Base-by-base conservation (phyloP, 2,888 invertebrate genomes). In the Dioctria linearis region DNA sequence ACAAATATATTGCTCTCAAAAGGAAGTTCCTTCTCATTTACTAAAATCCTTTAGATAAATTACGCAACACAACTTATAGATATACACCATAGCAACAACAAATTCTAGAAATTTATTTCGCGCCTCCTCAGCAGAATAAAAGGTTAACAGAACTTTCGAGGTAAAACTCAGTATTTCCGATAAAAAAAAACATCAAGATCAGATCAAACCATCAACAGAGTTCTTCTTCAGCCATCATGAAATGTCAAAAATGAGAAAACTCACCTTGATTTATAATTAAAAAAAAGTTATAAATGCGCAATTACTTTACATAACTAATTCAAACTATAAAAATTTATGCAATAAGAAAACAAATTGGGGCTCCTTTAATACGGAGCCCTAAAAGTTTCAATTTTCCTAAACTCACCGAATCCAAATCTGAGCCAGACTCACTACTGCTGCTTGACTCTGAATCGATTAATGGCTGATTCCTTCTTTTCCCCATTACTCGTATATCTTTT, bases 391-490 rank as follows among this genome's bases (percentile, higher is more conserved):
- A 63, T 63, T 5, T 63, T 39, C 63, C 37, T 4, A 37, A 51
- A 91, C 94, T 94, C 91, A 96, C 96, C 85, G 95, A 94, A 89
- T 96, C 95, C 86, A 95, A 90, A 90, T 96, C 96, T 78, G 95
- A 95, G 84, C 93, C 92, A 83, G 91, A 91, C 79, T 92, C 94
- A 85, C 93, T 94, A 85, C 93, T 94, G 88, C 94, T 94, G 88
- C 95, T 95, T 81, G 94, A 94, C 88, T 95, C 95, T 39, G 95
- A 95, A 87, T 96, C 95, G 85, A 95, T 93, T 83, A 95, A 90
- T 59, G 94, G 94, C 87, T 95, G 94, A 88, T 94, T 95, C 89
- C 95, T 95, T 84, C 96, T 91, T 90, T 96, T 96, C 85, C 93
- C 95, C 95, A 96, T 96, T 66, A 11, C 6, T n/a, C 39, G 42